Conservation (phyloP, 2,113 vertebrate genomes). For the Oncorhynchus kisutch region DNA sequence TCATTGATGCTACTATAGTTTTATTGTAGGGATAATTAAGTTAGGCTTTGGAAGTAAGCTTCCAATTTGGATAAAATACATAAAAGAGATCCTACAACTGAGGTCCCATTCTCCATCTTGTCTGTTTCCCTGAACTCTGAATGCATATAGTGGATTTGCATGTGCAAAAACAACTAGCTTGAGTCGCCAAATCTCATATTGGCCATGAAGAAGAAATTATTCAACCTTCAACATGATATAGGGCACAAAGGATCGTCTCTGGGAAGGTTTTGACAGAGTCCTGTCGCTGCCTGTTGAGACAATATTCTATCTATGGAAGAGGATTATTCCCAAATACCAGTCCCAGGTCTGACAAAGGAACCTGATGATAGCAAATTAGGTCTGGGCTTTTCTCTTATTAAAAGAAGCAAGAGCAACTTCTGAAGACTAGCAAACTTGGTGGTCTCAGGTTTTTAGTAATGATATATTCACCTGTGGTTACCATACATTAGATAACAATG, state of each 20-base stretch:
- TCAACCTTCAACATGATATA: slow-evolving; percentile 61
- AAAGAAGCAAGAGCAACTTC: slow-evolving; percentile 55
- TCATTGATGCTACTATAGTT: background rate
- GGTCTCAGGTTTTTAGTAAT: slow-evolving; percentile 73
- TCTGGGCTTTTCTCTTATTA: slow-evolving; percentile 73
- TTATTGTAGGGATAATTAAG: background rate
- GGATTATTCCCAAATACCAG: slow-evolving; percentile 82
- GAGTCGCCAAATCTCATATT: slow-evolving; percentile 56
- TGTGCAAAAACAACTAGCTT: background rate
- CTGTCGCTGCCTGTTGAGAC: slow-evolving; percentile 77
- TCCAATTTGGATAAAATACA: background rate
- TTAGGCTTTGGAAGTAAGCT: background rate
- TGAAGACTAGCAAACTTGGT: slow-evolving; percentile 69
- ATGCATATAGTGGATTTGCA: background rate
- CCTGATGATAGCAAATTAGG: slow-evolving; percentile 82
- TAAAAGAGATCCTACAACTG: background rate
- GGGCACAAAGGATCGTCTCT: slow-evolving; percentile 67
- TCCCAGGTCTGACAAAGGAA: slow-evolving; percentile 77
- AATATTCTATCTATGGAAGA: slow-evolving; percentile 75
- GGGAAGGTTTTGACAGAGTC: slow-evolving; percentile 72
- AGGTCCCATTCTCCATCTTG: background rate
- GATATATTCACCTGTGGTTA: slow-evolving; percentile 64
- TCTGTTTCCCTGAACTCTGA: background rate
- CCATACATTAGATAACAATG: slow-evolving; percentile 54
- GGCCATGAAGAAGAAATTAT: slow-evolving; percentile 65